Evolutionary conservation across 2,888 invertebrate genomes (phyloP).

Genomic region (Bombylius discolor): DNA sequence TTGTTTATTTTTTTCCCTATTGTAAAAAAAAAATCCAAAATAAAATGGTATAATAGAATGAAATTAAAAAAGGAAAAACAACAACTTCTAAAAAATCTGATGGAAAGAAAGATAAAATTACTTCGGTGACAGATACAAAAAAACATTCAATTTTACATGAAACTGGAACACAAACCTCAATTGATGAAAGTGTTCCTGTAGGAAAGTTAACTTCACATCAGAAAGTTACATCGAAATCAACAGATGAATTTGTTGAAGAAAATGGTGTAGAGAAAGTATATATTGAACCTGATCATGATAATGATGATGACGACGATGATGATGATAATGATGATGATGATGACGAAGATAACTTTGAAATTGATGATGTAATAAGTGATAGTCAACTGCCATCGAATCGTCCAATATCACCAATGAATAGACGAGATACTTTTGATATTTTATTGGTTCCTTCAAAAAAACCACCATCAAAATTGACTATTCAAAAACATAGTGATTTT

Average conservation of each 20-base stretch:
- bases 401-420: not conserved
- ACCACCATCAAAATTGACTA: constrained; percentile 13
- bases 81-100: too few species aligned
- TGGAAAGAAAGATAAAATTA: too few species aligned
- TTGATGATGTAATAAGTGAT: not conserved
- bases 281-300: too few species aligned
- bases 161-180: constrained; percentile 3
- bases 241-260: not conserved
- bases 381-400: not conserved
- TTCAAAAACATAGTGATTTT: constrained; percentile 15
- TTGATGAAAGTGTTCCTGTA: not conserved
- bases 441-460: not conserved
- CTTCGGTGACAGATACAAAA: not conserved
- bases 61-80: too few species aligned
- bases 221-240: constrained; percentile 1
- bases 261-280: constrained; percentile 6
- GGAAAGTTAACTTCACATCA: not conserved
- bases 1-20: too few species aligned
- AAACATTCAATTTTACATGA: not conserved
- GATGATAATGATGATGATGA: constrained; percentile 2
- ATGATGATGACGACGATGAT: not conserved
- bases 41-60: too few species aligned
- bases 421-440: constrained; percentile 1
- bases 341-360: not conserved
- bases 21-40: too few species aligned